Evolutionary conservation across 2,797 vertebrate genomes (phyloP).

Genomic region (Orientallactaga sibirica): DNA sequence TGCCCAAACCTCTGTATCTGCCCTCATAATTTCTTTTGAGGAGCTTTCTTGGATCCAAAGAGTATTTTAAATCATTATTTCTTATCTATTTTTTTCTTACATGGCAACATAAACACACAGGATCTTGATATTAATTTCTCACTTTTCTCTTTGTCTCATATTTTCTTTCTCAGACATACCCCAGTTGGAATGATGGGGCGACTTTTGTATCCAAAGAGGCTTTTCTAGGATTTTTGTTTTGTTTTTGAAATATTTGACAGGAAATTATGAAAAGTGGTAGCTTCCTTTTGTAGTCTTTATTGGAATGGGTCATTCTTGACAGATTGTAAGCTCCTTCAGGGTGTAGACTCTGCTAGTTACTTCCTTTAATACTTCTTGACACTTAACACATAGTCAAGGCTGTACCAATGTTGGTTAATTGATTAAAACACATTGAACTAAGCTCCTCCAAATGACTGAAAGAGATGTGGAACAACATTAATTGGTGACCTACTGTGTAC

Average conservation of each 20-base stretch:
- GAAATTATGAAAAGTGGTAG: background rate
- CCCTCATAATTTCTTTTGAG: background rate
- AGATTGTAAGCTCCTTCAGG: background rate
- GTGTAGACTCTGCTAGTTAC: background rate
- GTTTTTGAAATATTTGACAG: background rate
- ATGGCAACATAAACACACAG: background rate
- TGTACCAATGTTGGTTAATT: conserved; percentile 34
- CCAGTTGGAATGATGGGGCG: background rate
- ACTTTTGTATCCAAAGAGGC: background rate
- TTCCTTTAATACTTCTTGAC: conserved; percentile 15
- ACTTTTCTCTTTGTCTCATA: background rate
- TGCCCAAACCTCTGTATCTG: background rate
- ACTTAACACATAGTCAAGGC: background rate
- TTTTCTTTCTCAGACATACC: background rate
- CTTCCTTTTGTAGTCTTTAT: background rate
- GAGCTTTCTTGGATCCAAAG: background rate
- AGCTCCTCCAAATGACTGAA: background rate
- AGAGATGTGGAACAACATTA: background rate
- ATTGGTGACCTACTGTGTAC: conserved; percentile 14
- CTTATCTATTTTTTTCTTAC: background rate
- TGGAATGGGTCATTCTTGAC: background rate
- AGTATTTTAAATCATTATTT: background rate
- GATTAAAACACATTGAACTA: background rate
- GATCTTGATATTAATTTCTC: background rate
- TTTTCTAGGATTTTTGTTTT: background rate